Base-by-base conservation (phyloP, 1,140 invertebrate genomes). In the Drosophila pseudoobscura region DNA sequence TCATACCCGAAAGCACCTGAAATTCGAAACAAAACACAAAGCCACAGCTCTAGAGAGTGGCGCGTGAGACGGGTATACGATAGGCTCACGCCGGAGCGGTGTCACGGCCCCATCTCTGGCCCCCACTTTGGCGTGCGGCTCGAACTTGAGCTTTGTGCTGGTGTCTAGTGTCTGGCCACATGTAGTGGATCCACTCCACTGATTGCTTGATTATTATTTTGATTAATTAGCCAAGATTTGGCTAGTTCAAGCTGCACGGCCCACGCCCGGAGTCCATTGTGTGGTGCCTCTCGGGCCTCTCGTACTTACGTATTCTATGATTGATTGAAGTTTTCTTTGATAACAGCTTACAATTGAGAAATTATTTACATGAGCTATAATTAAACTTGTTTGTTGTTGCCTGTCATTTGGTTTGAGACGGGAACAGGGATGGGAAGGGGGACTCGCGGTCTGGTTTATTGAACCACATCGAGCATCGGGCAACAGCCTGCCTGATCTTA, bases 151-250 rank as follows among this genome's bases (percentile, higher is more conserved):
- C 46, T 63, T 47, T 75, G 71, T 65, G 71, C 66, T 57, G 11
- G 35, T 39, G 35, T 39, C 35, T 39, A 35, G 68, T 78, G 77
- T 75, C 66, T 78, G 74, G 60, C 66, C 70, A 74, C 79, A 80
- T 88, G 78, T 88, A 15, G 15, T 15, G 15, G 17, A 17, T 17
- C 17, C 17, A 17, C 17, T 88, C 78, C 83, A 88, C 84, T 88
- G 83, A 88, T 88, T 88, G 83, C 83, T 88, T 89, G 83, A 88
- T 88, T 88, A 88, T 88, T 88, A 88, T 88, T 88, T 88, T 88
- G 83, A 88, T 88, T 88, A 88, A 88, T 88, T 88, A 88, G 83
- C 83, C 78, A 79, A 88, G 83, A 88, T 88, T 88, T 88, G 83
- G 83, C 75, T 88, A 88, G 83, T 88, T 88, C 83, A 88, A 87